Evolutionary conservation across 1,140 invertebrate species (phyloP).

Genomic region (Limonius californicus): DNA sequence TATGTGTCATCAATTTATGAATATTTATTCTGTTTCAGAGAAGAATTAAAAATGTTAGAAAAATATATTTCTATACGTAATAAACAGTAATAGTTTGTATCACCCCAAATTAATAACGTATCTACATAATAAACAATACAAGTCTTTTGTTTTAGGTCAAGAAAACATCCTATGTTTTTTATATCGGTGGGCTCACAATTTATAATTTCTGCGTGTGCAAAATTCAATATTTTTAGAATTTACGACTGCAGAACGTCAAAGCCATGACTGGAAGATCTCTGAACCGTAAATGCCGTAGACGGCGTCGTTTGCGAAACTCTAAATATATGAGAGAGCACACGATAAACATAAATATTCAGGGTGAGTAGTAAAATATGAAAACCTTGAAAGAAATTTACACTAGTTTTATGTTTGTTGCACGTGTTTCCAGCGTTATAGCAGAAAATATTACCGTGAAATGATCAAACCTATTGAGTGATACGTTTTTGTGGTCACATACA

Average conservation of each 20-base stretch:
- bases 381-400: constrained; percentile 34
- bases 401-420: constrained; percentile 30
- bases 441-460: constrained; percentile 21
- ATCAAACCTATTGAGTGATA: constrained; percentile 10
- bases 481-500: constrained; percentile 5
- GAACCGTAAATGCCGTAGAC: neutral
- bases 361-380: constrained; percentile 35
- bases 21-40: too few species aligned
- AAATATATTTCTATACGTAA: too few species aligned
- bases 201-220: too few species aligned
- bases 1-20: too few species aligned
- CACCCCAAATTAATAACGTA: too few species aligned
- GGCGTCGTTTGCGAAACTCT: constrained; percentile 9
- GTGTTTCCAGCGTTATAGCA: constrained; percentile 24
- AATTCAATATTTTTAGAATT: neutral
- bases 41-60: too few species aligned
- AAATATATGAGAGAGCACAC: constrained; percentile 19
- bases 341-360: constrained; percentile 33
- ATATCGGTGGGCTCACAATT: too few species aligned
- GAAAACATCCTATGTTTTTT: too few species aligned
- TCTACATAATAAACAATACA: too few species aligned
- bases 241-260: constrained; percentile 5
- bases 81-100: too few species aligned
- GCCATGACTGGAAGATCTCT: neutral
- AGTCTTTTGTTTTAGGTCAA: too few species aligned